Conservation (phyloP, 2,888 invertebrate species). For the Brachylomia viminalis region DNA sequence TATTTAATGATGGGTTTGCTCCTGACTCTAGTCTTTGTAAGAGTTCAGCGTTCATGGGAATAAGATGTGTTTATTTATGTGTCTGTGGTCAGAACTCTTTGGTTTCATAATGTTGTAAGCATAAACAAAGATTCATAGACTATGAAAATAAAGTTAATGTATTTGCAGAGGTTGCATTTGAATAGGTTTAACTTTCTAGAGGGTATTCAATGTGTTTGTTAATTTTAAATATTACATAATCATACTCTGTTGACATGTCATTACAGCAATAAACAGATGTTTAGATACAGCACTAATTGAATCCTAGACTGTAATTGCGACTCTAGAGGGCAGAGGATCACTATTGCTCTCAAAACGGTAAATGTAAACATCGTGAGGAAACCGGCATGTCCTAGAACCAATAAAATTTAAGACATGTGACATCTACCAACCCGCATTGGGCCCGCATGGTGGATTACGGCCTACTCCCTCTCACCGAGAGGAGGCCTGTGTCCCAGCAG, state of each 20-base stretch:
- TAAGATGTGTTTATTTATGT: too few species aligned
- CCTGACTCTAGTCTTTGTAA: too few species aligned
- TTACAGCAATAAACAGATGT: neutral
- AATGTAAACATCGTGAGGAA: too few species aligned
- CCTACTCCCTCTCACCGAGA: too few species aligned
- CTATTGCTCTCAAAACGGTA: too few species aligned
- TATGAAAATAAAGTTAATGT: constrained; percentile 26
- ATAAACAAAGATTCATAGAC: constrained; percentile 11
- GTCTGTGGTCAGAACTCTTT: neutral
- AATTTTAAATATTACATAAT: constrained; percentile 23
- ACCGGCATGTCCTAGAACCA: too few species aligned
- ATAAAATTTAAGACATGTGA: too few species aligned
- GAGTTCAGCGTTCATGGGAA: too few species aligned
- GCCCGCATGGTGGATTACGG: too few species aligned
- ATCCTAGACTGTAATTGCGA: neutral
- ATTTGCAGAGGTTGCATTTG: constrained; percentile 32
- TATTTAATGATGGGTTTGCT: too few species aligned
- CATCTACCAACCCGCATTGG: too few species aligned
- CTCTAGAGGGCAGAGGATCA: neutral
- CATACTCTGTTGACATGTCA: neutral
- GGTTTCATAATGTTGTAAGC: constrained; percentile 10
- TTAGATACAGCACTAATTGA: neutral
- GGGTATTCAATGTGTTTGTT: constrained; percentile 11
- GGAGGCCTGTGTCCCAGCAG: too few species aligned
- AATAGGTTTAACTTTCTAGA: constrained; percentile 29